A percentile compares a stretch with the other conserved stretches of the same genome.
Conservation (phyloP, 2,797 vertebrate species). For the Vultur gryphus region DNA sequence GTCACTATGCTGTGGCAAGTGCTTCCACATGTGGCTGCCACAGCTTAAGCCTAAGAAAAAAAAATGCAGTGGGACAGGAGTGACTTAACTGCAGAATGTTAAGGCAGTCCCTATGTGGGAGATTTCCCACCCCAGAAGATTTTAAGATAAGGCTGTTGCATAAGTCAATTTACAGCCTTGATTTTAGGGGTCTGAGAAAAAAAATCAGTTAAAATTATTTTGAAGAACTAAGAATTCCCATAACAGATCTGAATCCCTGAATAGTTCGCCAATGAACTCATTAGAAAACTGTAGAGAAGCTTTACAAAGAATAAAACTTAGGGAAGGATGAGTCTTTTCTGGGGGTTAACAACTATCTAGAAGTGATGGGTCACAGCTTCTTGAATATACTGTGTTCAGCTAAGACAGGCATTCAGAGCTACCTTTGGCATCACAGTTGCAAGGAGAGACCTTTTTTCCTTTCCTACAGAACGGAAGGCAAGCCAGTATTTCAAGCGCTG, state of each 20-base stretch:
- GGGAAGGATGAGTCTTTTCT: background rate
- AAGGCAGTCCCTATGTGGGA: background rate
- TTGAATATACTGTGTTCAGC: background rate
- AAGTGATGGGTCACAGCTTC: background rate
- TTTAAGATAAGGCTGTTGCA: background rate
- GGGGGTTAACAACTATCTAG: background rate
- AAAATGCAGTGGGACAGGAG: background rate
- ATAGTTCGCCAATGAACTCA: background rate
- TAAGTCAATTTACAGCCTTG: background rate
- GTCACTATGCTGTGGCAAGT: background rate
- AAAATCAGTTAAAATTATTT: background rate
- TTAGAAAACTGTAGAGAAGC: background rate
- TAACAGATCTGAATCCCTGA: background rate
- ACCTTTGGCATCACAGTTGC: background rate
- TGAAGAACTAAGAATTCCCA: background rate
- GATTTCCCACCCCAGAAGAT: background rate
- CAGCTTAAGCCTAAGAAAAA: background rate
- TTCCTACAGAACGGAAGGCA: background rate
- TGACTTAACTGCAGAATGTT: background rate
- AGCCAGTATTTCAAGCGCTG: background rate
- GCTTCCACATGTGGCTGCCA: background rate
- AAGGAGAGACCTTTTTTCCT: background rate
- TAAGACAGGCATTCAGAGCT: background rate
- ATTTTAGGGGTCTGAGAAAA: background rate
- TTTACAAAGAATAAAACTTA: background rate